These are phyloP conservation scores for Pogonophryne albipinna DNA, from an alignment of 2,797 vertebrate genomes.

Conservation along the genomic window DNA sequence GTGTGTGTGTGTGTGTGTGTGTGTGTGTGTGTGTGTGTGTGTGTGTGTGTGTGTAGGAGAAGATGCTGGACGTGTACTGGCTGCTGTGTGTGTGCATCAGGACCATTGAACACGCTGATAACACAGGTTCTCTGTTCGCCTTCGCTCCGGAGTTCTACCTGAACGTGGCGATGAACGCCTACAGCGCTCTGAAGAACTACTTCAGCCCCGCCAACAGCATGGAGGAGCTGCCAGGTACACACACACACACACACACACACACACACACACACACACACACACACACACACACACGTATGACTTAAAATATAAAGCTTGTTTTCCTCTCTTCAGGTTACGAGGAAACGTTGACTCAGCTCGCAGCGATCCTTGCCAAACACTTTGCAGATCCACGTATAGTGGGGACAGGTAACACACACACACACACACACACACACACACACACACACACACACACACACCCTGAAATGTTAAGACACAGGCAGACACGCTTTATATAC, in stretches of 20 bases:
- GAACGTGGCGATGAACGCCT: conserved; percentile 98
- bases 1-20: too few relatives aligned
- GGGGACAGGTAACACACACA: conserved; percentile 88
- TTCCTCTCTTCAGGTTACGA: conserved; percentile 88
- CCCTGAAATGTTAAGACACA: too few relatives aligned
- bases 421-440: conserved; percentile 1
- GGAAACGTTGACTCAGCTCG: conserved; percentile 93
- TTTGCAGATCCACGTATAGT: conserved; percentile 96
- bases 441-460: neutral
- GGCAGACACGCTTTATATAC: too few relatives aligned
- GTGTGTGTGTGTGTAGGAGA: conserved; percentile 90
- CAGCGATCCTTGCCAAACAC: conserved; percentile 96
- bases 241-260: too few relatives aligned
- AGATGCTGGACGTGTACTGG: conserved; percentile 98
- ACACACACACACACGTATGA: too few relatives aligned
- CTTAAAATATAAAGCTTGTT: neutral
- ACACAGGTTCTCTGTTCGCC: conserved; percentile 91
- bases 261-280: too few relatives aligned
- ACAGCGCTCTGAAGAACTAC: conserved; percentile 98
- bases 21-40: conserved; percentile 68
- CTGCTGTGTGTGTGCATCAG: conserved; percentile 92
- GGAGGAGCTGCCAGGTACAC: conserved; percentile 92
- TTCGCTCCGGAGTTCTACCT: conserved; percentile 98
- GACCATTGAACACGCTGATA: conserved; percentile 93
- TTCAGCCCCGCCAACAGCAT: conserved; percentile 95